Evolutionary conservation across 35 echinoderm and acorn worm species (phyloP), one percentile per base, ranked within the genome.

Genomic region (Lytechinus variegatus): DNA sequence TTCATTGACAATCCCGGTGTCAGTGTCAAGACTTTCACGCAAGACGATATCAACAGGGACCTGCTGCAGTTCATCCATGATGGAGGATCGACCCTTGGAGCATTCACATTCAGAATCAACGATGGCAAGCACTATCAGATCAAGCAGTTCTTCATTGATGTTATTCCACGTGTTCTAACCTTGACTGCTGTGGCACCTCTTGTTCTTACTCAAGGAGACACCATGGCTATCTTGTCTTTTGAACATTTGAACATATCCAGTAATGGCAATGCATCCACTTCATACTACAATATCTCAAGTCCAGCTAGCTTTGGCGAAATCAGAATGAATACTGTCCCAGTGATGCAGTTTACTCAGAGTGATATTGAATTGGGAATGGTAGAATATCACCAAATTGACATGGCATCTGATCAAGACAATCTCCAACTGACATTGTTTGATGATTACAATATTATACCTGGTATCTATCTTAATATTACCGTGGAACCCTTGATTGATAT

Each of bases 131-230:
- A 98, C 89, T 60, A 94, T 53, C 96, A 97, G 29, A 86, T 96
- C 86, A 98, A 97, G 92, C 97, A 98, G 61, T 97, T 99, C 92
- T 96, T 91, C 66, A 96, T 99, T 86, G 95, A 90, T 28, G 96
- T 99, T 9, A 91, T 96, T 24, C 95, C 95, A 33, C 95, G 94
- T 89, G 54, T 61, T 66, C 54, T 99, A 3, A 19, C 44, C 12
- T 91, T 98, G 27, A 66, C 52, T 9, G 52, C 88, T 57, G 55
- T 87, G 16, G 94, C 89, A 95, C 93, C 95, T n/a, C 54, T 99
- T 28, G 28, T 54, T 56, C 94, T 99, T 3, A 52, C 54, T 24
- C 98, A 99, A 92, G 98, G 98, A 27, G 87, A 96, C n/a, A 88
- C 87, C 12, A 33, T 92, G 21, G 96, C 89, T 29, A 57, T 94